Evolutionary conservation across 1,140 invertebrate species (phyloP), one percentile per base, ranked within the genome.

Genomic region (Sycophaga agraensis): DNA sequence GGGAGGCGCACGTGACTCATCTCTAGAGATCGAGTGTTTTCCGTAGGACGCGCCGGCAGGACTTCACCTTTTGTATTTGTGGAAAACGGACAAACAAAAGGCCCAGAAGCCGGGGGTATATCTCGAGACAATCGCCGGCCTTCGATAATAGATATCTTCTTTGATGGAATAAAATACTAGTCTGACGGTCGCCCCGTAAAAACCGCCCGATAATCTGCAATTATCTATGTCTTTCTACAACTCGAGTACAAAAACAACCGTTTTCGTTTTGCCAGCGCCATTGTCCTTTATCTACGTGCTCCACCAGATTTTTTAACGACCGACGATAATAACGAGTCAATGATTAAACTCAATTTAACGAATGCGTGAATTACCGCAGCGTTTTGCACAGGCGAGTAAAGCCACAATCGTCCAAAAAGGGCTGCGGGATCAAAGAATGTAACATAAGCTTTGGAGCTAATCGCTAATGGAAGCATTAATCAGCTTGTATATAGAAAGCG

Each of bases 61-160:
- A 4, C 16, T 28, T 4, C 22, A 16, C 40, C 42, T 43, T n/a
- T 8, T 54, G 19, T n/a, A n/a, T 48, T 40, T 48, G 11, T 39
- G 12, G 28, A 57, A 48, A 48, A 7, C 8, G 9, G 14, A 37
- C 43, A 34, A 48, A 57, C 55, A 57, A 57, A 57, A 57, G 55
- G 37, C 7, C 28, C 39, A 26, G 55, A 46, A 31, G 37, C 28
- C 17, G 31, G n/a, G n/a, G n/a, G 5, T 48, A 17, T 57, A 57
- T 57, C 55, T 57, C 34, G n/a, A 2, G 12, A 26, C 31, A 19
- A 57, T 57, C 34, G 22, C 2, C 43, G 12, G 28, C 31, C 12
- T 12, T 8, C 43, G 55, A 57, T 57, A 57, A 57, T 48, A 48
- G 22, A n/a, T 57, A 57, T 48, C 55, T 37, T 21, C 31, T 22